Evolutionary conservation across 2,797 vertebrate genomes (phyloP).

Genomic region (Pygocentrus nattereri): DNA sequence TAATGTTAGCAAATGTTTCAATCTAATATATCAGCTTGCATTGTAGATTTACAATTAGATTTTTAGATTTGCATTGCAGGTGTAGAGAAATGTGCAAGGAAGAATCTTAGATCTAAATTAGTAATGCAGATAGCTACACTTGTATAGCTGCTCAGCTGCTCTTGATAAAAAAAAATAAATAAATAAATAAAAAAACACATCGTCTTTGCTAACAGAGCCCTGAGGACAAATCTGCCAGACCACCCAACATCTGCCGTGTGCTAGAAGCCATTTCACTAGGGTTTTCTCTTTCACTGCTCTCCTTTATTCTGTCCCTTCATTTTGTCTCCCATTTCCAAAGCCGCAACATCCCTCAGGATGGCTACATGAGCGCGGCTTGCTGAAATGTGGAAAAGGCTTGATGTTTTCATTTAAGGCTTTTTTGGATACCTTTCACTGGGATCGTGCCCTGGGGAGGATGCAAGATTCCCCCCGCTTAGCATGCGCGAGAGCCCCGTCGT

Average conservation of each 20-base stretch:
- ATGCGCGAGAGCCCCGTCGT: conserved; percentile 47
- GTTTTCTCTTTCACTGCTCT: conserved; percentile 49
- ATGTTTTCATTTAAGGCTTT: conserved; percentile 58
- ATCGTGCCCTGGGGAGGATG: conserved; percentile 51
- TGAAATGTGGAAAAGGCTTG: conserved; percentile 59
- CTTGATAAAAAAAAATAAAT: conserved; percentile 31
- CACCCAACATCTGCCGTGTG: conserved; percentile 53
- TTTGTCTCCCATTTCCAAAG: conserved; percentile 56
- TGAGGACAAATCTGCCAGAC: conserved; percentile 52
- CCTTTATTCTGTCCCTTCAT: conserved; percentile 54
- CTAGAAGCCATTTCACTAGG: conserved; percentile 36
- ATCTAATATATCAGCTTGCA: conserved; percentile 26
- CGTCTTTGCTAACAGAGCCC: conserved; percentile 44
- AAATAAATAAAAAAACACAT: conserved; percentile 37
- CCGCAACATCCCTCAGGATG: conserved; percentile 52
- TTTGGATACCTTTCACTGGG: conserved; percentile 53
- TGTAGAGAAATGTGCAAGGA: conserved; percentile 29
- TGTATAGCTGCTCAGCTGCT: conserved; percentile 42
- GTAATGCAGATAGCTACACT: conserved; percentile 29
- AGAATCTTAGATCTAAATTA: conserved; percentile 36
- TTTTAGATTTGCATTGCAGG: too few relatives aligned
- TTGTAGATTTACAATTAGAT: too few relatives aligned
- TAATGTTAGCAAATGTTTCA: conserved; percentile 30
- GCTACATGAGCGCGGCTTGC: conserved; percentile 51
- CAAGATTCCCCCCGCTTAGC: conserved; percentile 41